Evolutionary conservation across 1,140 invertebrate species (phyloP), one percentile per base, ranked within the genome.

Genomic region (Drosophila orosa): DNA sequence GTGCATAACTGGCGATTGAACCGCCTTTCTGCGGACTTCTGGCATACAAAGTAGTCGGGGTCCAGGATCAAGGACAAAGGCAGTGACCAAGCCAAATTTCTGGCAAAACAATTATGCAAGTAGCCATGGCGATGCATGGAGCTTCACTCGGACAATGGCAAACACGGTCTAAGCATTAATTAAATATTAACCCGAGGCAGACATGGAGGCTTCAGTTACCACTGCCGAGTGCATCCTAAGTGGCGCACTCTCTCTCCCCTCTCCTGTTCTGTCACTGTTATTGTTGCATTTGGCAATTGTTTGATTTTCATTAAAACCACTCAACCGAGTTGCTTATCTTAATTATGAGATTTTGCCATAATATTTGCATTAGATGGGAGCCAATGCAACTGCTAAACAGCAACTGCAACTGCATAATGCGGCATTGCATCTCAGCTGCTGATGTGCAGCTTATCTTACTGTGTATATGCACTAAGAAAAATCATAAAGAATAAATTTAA

Each of bases 231-330:
- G 27, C 54, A 61, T 61, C 31, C 27, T 7, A 13, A 8, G 33
- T 12, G 24, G 25, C 1, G 13, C 4, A 3, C 22, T 12, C 44
- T 24, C 25, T 5, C 9, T 2, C 15, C 9, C 5, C 27, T 12
- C 15, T 22, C 45, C 6, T 27, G 24, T 56, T 55, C 29, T 58
- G 65, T 58, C 65, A 33, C 31, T 71, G 66, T 71, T 80, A 57
- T 56, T 57, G 68, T 55, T 67, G 54, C 33, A 48, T 60, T 47
- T 60, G 68, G 60, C 37, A 58, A 74, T 71, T 87, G 84, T 87
- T 87, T 89, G 77, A 83, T 84, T 89, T 89, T 78, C 84, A 89
- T 89, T 89, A 89, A 84, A 84, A 80, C 68, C 80, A 84, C 69
- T 83, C 65, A 78, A 61, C 73, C 62, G 58, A 62, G 56, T 65